Conservation (phyloP, 35 echinoderm and acorn worm species). For the Amphiura filiformis region DNA sequence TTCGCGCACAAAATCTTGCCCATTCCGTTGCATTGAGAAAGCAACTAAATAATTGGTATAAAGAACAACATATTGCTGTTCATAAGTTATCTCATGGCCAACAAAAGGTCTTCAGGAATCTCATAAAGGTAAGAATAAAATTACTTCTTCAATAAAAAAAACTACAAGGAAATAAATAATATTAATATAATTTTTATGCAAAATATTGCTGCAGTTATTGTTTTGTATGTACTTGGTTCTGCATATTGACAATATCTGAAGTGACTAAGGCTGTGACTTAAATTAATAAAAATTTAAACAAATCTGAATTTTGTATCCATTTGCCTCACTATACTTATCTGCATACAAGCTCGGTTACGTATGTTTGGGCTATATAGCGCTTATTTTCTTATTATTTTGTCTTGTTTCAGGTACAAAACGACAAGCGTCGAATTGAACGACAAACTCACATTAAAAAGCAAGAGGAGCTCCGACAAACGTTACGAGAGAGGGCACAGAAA, state of each 20-base stretch:
- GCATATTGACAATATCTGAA: too few species aligned
- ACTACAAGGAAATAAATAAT: too few species aligned
- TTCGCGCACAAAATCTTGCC: constrained; percentile 57
- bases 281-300: too few species aligned
- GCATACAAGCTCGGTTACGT: too few species aligned
- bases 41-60: constrained; percentile 64
- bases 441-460: constrained; percentile 55
- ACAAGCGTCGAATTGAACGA: constrained; percentile 56
- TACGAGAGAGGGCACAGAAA: constrained; percentile 52
- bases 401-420: constrained; percentile 42
- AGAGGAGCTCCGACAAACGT: constrained; percentile 31
- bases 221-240: too few species aligned
- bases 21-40: constrained; percentile 25
- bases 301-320: too few species aligned
- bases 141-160: too few species aligned
- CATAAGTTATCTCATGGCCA: constrained; percentile 51
- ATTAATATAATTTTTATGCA: too few species aligned
- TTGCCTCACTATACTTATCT: too few species aligned
- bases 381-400: not conserved
- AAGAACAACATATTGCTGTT: constrained; percentile 64
- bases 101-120: constrained; percentile 47
- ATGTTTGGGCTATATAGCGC: too few species aligned
- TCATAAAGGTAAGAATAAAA: constrained; percentile 33
- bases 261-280: too few species aligned
- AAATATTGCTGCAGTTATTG: too few species aligned